Percentiles rank a stretch among this genome's conserved stretches.
These are phyloP conservation scores for Xenops minutus DNA, from an alignment of 2,797 vertebrate genomes.

Conservation along the genomic window DNA sequence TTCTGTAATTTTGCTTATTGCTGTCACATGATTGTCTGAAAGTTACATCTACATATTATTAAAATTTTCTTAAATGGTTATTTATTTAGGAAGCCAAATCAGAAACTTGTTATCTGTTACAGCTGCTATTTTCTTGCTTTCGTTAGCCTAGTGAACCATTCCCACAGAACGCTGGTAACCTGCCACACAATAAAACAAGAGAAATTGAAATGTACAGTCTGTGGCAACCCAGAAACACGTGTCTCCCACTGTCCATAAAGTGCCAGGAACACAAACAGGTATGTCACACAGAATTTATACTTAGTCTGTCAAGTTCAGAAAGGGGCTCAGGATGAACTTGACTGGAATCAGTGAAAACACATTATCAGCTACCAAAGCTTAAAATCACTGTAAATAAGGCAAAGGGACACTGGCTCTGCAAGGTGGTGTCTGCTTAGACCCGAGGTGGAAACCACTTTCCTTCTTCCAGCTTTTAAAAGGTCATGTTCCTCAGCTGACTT, in stretches of 20 bases:
- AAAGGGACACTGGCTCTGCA: not conserved
- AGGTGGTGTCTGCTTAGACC: not conserved
- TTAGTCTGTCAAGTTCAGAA: not conserved
- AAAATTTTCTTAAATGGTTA: conserved; percentile 13
- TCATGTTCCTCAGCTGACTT: not conserved
- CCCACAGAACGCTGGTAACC: not conserved
- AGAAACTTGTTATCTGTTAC: not conserved
- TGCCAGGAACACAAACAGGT: not conserved
- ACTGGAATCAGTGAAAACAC: not conserved
- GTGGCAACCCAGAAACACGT: not conserved
- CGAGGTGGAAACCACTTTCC: not conserved
- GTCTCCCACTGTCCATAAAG: not conserved
- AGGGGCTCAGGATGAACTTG: not conserved
- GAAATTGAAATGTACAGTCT: not conserved
- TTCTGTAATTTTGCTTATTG: not conserved
- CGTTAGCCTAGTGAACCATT: not conserved
- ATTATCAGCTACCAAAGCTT: not conserved
- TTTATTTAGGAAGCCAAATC: not conserved
- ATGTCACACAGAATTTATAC: not conserved
- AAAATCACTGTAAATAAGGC: not conserved
- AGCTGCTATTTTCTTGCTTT: not conserved
- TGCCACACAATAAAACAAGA: not conserved
- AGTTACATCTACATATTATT: not conserved
- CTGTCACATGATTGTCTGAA: not conserved
- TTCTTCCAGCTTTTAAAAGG: not conserved